phyloP scores from a whole-genome alignment of 1,140 invertebrate species.

The Popillia japonica region DNA sequence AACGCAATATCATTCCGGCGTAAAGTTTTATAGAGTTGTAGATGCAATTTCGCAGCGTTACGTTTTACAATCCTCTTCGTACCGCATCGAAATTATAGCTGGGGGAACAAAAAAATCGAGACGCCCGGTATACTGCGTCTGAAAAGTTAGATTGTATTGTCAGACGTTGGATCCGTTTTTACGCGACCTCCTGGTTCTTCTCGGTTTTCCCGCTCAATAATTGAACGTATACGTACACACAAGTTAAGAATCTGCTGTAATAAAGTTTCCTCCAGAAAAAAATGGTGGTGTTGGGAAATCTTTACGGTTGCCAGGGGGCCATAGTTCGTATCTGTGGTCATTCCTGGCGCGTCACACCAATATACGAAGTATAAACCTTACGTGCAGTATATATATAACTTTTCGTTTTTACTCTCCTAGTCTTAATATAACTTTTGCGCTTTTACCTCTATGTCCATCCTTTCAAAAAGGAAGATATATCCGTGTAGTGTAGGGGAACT shows the following conservation, averaged over 20 bases:
- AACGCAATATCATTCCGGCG: too few species aligned
- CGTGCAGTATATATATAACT: conserved; percentile 46
- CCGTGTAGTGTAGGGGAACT: too few species aligned
- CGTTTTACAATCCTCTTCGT: too few species aligned
- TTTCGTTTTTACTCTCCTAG: conserved; percentile 1
- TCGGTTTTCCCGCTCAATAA: conserved; percentile 41
- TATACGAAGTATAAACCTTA: conserved; percentile 37
- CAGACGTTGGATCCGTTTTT: background rate
- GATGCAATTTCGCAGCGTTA: too few species aligned
- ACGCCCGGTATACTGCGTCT: background rate
- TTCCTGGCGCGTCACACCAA: conserved; percentile 43
- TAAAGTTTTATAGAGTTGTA: too few species aligned
- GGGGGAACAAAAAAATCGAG: too few species aligned
- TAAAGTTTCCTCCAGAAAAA: conserved; percentile 42
- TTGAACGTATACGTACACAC: conserved; percentile 42
- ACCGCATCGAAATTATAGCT: too few species aligned
- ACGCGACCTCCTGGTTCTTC: background rate
- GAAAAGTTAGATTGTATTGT: conserved; percentile 19
- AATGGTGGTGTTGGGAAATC: conserved; percentile 46
- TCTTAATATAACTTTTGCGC: conserved; percentile 19
- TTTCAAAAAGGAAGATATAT: background rate
- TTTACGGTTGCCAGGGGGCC: conserved; percentile 45
- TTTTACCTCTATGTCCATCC: background rate
- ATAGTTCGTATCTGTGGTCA: conserved; percentile 44
- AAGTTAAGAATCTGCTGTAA: conserved; percentile 45